These are phyloP conservation scores for Caenorhabditis japonica DNA, from an alignment of 2,888 invertebrate species.

Conservation along the genomic window DNA sequence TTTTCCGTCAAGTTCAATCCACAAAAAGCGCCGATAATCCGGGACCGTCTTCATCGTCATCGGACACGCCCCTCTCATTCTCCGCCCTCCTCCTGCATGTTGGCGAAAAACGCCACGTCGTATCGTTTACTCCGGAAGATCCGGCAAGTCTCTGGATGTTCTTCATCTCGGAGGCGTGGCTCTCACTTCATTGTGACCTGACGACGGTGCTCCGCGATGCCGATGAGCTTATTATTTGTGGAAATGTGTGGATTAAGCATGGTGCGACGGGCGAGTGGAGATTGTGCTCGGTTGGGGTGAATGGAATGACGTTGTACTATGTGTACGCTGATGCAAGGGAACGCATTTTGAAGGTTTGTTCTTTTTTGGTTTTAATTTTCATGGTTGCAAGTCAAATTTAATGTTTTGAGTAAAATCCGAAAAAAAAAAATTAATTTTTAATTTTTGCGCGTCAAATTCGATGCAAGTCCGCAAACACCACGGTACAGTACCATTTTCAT, in stretches of 20 bases:
- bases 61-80: not conserved
- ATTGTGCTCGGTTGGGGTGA: conserved; percentile 54
- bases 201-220: conserved; percentile 17
- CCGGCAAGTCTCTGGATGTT: conserved; percentile 39
- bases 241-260: conserved; percentile 66
- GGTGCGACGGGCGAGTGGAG: conserved; percentile 64
- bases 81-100: conserved; percentile 15
- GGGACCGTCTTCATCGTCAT: not conserved
- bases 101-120: conserved; percentile 16
- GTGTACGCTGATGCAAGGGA: conserved; percentile 21
- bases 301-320: conserved; percentile 39
- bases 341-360: conserved; percentile 6
- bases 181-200: conserved; percentile 19
- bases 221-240: conserved; percentile 56
- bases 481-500: too few relatives aligned
- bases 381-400: too few relatives aligned
- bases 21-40: not conserved
- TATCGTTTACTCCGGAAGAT: conserved; percentile 38
- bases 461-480: too few relatives aligned
- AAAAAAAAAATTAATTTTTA: too few relatives aligned
- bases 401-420: too few relatives aligned
- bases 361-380: too few relatives aligned
- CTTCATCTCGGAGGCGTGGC: conserved; percentile 41
- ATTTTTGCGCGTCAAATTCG: too few relatives aligned
- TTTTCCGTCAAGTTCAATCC: conserved; percentile 17